phyloP scores from a whole-genome alignment of 2,797 vertebrate species.

The Sternarchorhynchus goeldii region DNA sequence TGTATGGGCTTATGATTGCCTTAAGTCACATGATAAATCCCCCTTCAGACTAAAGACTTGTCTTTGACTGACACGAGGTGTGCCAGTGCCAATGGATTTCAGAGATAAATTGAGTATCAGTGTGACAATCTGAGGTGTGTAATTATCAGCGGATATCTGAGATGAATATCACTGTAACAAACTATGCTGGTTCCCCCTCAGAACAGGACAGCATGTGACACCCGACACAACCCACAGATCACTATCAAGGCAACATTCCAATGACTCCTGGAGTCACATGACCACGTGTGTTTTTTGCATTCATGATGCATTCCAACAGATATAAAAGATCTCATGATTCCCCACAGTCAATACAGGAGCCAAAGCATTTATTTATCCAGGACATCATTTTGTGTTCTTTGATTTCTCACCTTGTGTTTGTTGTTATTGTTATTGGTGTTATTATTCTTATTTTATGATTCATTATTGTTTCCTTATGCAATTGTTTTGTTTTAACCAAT shows the following conservation, averaged over 20 bases:
- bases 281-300: slow-evolving; percentile 16
- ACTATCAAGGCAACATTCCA: slow-evolving; percentile 64
- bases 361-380: background rate
- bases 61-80: slow-evolving; percentile 31
- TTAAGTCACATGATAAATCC: slow-evolving; percentile 16
- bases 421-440: background rate
- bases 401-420: background rate
- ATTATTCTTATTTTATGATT: background rate
- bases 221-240: slow-evolving; percentile 57
- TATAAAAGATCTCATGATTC: slow-evolving; percentile 16
- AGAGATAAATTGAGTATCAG: slow-evolving; percentile 11
- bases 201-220: slow-evolving; percentile 63
- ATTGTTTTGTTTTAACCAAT: background rate
- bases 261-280: slow-evolving; percentile 50
- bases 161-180: slow-evolving; percentile 25
- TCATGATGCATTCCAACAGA: slow-evolving; percentile 36
- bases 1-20: background rate
- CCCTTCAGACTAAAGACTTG: background rate
- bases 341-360: background rate
- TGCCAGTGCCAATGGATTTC: slow-evolving; percentile 33
- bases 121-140: background rate
- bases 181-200: slow-evolving; percentile 3
- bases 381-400: background rate
- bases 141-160: background rate
- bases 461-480: background rate